Evolutionary conservation across 1,140 invertebrate genomes (phyloP).

Genomic region (Camponotus floridanus): DNA sequence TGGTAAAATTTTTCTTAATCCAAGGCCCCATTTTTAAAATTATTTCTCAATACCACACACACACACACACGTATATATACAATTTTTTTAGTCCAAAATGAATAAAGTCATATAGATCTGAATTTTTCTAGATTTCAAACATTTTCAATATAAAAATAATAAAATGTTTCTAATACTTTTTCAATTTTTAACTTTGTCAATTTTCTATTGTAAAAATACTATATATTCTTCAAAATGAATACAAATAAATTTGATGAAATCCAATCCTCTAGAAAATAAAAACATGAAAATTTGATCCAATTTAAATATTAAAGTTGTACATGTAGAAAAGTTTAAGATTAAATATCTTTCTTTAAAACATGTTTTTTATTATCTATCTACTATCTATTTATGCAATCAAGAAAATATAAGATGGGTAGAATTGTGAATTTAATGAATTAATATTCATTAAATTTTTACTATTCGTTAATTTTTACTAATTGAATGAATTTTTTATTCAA

Average conservation of each 20-base stretch:
- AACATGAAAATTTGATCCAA: background rate
- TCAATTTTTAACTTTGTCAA: background rate
- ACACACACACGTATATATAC: background rate
- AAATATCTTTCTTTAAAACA: no score
- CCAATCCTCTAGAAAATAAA: background rate
- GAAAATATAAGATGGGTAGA: background rate
- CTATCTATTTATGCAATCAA: background rate
- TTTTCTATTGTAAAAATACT: constrained; percentile 8
- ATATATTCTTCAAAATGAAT: background rate
- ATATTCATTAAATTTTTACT: no score
- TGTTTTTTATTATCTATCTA: no score
- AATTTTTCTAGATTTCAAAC: no score
- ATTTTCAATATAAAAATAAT: background rate
- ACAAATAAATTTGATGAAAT: background rate
- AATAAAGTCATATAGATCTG: no score
- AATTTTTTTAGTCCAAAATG: background rate
- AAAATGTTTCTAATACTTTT: background rate
- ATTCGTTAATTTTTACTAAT: no score
- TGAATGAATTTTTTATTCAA: constrained; percentile 66
- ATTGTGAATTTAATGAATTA: background rate
- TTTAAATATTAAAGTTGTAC: background rate
- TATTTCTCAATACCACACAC: background rate
- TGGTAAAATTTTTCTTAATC: constrained; percentile 64
- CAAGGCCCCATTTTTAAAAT: background rate
- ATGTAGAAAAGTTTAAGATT: background rate